Percentiles rank a stretch among this genome's conserved stretches.
Conservation (phyloP, 1,140 invertebrate genomes). For the Drosophila equinoxialis region DNA sequence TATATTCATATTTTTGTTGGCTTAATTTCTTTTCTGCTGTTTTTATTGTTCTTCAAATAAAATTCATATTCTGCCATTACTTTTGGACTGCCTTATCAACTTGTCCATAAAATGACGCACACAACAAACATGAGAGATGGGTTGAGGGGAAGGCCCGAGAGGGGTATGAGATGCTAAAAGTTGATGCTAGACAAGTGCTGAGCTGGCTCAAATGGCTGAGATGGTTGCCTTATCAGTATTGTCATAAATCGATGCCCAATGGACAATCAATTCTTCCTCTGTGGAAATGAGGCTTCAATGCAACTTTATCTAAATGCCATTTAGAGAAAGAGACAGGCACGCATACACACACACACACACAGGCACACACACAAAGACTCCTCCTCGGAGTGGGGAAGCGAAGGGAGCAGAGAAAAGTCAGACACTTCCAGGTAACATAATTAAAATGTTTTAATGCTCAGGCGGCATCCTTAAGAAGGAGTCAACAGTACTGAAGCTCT, state of each 20-base stretch:
- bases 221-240: slow-evolving; percentile 49
- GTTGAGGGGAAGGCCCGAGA: neutral
- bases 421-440: slow-evolving; percentile 70
- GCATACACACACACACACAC: no score
- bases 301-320: slow-evolving; percentile 77
- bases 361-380: no score
- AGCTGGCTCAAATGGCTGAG: slow-evolving; percentile 5
- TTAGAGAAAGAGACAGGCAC: slow-evolving; percentile 46
- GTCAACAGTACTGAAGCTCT: slow-evolving; percentile 13
- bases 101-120: slow-evolving; percentile 68
- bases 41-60: slow-evolving; percentile 72
- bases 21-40: slow-evolving; percentile 62
- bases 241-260: slow-evolving; percentile 67
- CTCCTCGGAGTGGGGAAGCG: slow-evolving; percentile 11
- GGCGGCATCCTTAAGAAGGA: slow-evolving; percentile 24
- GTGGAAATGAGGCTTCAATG: slow-evolving; percentile 16
- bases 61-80: slow-evolving; percentile 66
- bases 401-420: slow-evolving; percentile 30
- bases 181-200: slow-evolving; percentile 23
- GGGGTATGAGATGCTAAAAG: neutral
- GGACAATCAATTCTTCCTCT: slow-evolving; percentile 39
- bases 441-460: slow-evolving; percentile 74
- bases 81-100: slow-evolving; percentile 54
- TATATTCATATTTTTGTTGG: slow-evolving; percentile 60
- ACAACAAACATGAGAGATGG: slow-evolving; percentile 18